Evolutionary conservation across 2,888 invertebrate genomes (phyloP).

Genomic region (Ariolimax columbianus): DNA sequence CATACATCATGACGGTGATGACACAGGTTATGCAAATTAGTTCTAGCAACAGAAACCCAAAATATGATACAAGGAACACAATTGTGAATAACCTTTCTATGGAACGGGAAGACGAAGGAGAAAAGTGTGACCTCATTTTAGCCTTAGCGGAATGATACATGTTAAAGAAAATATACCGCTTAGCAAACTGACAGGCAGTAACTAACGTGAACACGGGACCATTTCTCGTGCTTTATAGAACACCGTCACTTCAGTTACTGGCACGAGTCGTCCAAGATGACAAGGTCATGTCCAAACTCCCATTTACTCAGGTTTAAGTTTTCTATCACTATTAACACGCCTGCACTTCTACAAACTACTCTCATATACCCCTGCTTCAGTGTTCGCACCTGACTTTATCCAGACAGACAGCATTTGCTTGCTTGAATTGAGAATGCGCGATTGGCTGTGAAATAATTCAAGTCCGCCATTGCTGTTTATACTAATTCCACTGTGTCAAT

Average conservation of each 20-base stretch:
- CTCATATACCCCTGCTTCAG: not conserved
- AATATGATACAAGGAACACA: no score
- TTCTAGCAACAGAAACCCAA: no score
- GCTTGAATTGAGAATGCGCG: not conserved
- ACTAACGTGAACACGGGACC: no score
- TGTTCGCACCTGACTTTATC: not conserved
- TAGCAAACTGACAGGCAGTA: no score
- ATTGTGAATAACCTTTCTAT: no score
- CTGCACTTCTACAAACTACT: not conserved
- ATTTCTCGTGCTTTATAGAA: not conserved
- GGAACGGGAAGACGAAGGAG: no score
- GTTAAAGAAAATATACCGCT: no score
- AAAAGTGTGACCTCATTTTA: no score
- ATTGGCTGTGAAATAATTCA: not conserved
- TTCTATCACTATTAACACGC: not conserved
- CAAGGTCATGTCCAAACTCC: not conserved
- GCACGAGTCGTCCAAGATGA: not conserved
- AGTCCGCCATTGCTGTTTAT: not conserved
- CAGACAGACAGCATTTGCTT: not conserved
- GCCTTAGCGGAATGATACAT: no score
- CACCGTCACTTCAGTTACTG: not conserved
- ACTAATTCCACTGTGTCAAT: not conserved
- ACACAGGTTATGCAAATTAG: no score
- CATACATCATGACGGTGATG: no score
- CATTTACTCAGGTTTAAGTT: not conserved